Evolutionary conservation across 2,888 invertebrate genomes (phyloP).

Genomic region (Ochropleura plecta): DNA sequence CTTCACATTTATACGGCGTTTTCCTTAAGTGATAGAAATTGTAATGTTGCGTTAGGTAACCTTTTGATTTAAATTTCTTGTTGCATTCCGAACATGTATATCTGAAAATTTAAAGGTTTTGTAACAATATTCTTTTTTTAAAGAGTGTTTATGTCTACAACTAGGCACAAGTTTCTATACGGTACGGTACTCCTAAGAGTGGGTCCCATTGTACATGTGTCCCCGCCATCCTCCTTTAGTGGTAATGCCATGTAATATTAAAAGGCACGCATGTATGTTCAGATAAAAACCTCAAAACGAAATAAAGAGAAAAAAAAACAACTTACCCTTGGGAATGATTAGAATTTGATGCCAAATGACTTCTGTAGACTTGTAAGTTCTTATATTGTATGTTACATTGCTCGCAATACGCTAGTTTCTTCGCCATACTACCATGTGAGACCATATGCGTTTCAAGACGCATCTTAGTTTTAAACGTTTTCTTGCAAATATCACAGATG

Average conservation of each 20-base stretch:
- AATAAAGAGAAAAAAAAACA: background rate
- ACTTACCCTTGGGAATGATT: slow-evolving; percentile 76
- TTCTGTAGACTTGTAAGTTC: slow-evolving; percentile 77
- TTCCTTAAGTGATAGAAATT: slow-evolving; percentile 77
- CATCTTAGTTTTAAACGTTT: slow-evolving; percentile 70
- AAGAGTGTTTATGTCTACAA: too few species aligned
- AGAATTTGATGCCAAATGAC: slow-evolving; percentile 75
- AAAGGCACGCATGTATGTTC: too few species aligned
- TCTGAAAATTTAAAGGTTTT: slow-evolving; percentile 60
- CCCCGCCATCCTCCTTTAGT: too few species aligned
- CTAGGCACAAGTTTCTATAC: too few species aligned
- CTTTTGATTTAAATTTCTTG: slow-evolving; percentile 77
- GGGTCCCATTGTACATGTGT: too few species aligned
- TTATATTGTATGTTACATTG: slow-evolving; percentile 78
- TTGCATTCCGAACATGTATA: slow-evolving; percentile 75
- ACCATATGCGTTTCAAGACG: slow-evolving; percentile 75
- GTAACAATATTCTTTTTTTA: background rate
- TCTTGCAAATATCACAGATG: slow-evolving; percentile 72
- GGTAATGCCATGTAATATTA: too few species aligned
- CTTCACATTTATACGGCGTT: slow-evolving; percentile 72
- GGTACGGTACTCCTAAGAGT: too few species aligned
- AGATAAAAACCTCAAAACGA: too few species aligned
- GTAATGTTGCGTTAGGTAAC: slow-evolving; percentile 74
- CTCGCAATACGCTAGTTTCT: slow-evolving; percentile 72
- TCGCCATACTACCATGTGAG: slow-evolving; percentile 67